Evolutionary conservation across 2,888 invertebrate genomes (phyloP), one percentile per base, ranked within the genome.

Genomic region (Pachycephus smyrnensis): DNA sequence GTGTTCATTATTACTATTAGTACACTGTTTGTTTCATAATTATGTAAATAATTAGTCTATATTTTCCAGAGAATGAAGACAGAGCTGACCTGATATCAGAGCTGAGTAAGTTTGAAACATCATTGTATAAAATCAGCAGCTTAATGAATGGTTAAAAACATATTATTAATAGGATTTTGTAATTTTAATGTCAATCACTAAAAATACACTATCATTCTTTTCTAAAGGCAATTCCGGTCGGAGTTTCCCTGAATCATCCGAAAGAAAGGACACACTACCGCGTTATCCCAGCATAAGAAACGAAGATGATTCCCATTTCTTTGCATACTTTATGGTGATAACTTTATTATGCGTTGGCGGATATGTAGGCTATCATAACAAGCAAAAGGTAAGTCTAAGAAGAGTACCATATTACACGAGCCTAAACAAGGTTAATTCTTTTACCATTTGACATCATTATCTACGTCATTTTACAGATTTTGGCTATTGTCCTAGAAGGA

Each of bases 321-420:
- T 96, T 90, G 93, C 94, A 1, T 96, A 95, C 88, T 95, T 96
- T 88, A 92, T 94, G 84, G 92, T 94, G 15, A 91, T 94, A 81
- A 93, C 94, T 83, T 92, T 94, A 32, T 86, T 95, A 23, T 93
- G 93, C 83, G 93, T 95, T 71, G 88, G 94, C 73, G 93, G 93
- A 73, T 96, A 95, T 86, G 92, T 95, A 23, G 92, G 93, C 74
- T 94, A 93, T 88, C 93, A 93, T 82, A 95, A 95, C 87, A 95
- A 95, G 87, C 94, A 95, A 86, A 95, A 94, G 92, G 93, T 94
- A 88, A 83, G 80, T 81, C 36, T 37, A 33, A 74, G 31, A 30
- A 40, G 36, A 40, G 23, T 55, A 32, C 32, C 15, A 76, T 77
- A 74, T 55, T 55, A 9, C 23, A 55, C 1, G 2, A 23, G 55